Base-by-base conservation (phyloP, 53 echinoderm and acorn worm genomes). In the Stichopus horrens region DNA sequence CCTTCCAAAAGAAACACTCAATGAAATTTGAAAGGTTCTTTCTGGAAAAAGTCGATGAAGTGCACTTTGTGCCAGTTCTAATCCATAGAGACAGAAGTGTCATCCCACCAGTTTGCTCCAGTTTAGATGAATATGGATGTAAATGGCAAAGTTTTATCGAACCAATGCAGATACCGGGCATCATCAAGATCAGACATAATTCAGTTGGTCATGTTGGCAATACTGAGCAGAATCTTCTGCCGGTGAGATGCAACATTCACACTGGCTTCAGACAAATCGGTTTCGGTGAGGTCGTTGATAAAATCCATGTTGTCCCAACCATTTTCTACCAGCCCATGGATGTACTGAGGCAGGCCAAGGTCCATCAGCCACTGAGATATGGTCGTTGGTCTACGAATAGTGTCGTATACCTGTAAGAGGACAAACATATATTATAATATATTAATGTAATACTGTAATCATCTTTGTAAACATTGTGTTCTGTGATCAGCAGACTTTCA, bases 251-350 rank as follows among this genome's bases (percentile, higher is more conserved):
- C 11, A 23, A 88, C 77, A 5, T 74, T 74, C 4, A 99, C 89
- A 67, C 83, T 79, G 23, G 96, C 96, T 60, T 90, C 85, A 5
- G 83, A 6, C 53, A 99, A 83, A 71, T 99, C 99, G 19, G 65
- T 80, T 75, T 99, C 90, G 7, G 96, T 90, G 21, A 99, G 75
- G 7, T 89, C 82, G 53, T 94, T 87, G 16, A 99, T 83, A 89
- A 91, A 99, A 0, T 87, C 91, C 52, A 99, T 91, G 63, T 77
- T 94, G 86, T 99, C 99, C 99, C 99, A 99, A 11, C 99, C 99
- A 22, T 92, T 99, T 83, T 89, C 89, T 11, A 96, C 91, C 16
- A 99, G 92, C 74, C 92, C 90, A 63, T 94, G 93, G 21, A 89
- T 91, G 85, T 99, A 99, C 93, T 99, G 96, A n/a, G 94, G 92